Evolutionary conservation across 2,797 vertebrate genomes (phyloP), one percentile per base, ranked within the genome.

Genomic region (Steatocranus sp.): DNA sequence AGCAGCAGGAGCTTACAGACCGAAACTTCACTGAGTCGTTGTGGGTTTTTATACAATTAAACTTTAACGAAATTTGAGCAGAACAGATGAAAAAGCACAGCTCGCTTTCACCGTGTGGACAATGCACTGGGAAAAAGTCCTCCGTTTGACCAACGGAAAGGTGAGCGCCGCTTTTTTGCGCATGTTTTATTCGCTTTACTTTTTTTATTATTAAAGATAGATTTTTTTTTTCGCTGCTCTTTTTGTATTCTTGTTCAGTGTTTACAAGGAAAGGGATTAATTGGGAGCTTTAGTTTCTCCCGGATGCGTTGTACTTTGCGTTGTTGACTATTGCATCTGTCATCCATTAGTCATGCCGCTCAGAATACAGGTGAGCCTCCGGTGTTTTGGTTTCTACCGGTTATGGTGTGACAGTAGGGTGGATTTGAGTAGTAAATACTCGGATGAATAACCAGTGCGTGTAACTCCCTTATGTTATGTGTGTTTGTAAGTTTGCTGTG

Each of bases 121-220:
- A 84, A 97, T 96, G 96, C 95, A 96, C 91, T 97, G 96, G 96
- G 96, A 96, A 85, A 93, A 96, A 27, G 43, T 97, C 8, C 88
- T 96, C 61, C 95, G 94, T 80, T 82, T 95, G 85, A 93, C 79
- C 2, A 95, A 94, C 80, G 93, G 89, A 53, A 96, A 96, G 96
- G 96, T 96, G 89, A 95, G 94, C 51, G 36, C 18, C 32, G 32
- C 11, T 41, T 82, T 43, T 82, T 46, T 34, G 9, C 27, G n/a
- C 9, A 3, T 68, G 63, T 70, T 70, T 46, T 17, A 17, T 25
- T 7, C 12, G 11, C 18, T 68, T 41, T 23, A 6, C 34, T 2
- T 43, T 25, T 32, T 14, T 20, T 36, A 4, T n/a, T 14, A 23
- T 49, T 27, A n/a, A 14, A 66, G 6, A 23, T 3, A 50, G 8